Conservation (phyloP, 2,113 vertebrate genomes). For the Cercopithecus mona region DNA sequence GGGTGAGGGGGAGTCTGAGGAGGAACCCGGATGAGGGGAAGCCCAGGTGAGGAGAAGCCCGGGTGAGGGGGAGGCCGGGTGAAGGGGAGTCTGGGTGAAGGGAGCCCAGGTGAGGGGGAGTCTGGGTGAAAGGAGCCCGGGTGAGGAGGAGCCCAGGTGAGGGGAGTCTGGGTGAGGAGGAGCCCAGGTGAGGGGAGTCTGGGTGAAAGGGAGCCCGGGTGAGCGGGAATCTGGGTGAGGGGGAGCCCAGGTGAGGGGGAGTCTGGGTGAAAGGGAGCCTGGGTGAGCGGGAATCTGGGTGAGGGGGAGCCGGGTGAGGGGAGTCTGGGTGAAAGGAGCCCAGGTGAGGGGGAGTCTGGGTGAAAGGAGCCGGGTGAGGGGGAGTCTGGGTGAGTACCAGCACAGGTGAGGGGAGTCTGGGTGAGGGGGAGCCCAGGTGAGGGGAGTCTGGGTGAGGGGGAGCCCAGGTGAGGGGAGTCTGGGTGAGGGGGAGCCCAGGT, state of each 20-base stretch:
- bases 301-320: no score
- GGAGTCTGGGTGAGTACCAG: accelerated
- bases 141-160: accelerated
- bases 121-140: no score
- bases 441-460: no score
- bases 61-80: no score
- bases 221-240: neutral
- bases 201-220: no score
- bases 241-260: no score
- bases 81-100: no score
- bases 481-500: accelerated
- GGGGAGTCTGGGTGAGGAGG: neutral
- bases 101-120: no score
- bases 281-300: no score
- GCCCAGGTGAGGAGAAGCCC: no score
- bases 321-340: accelerated
- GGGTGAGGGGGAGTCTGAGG: accelerated
- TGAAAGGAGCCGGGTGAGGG: accelerated
- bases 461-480: no score
- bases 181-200: neutral
- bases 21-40: no score
- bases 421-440: neutral
- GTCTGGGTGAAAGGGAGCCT: neutral
- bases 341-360: accelerated
- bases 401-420: accelerated